A percentile compares a stretch with the other conserved stretches of the same genome.
phyloP scores from a whole-genome alignment of 2,113 vertebrate genomes.

The Amphiprion ocellaris region DNA sequence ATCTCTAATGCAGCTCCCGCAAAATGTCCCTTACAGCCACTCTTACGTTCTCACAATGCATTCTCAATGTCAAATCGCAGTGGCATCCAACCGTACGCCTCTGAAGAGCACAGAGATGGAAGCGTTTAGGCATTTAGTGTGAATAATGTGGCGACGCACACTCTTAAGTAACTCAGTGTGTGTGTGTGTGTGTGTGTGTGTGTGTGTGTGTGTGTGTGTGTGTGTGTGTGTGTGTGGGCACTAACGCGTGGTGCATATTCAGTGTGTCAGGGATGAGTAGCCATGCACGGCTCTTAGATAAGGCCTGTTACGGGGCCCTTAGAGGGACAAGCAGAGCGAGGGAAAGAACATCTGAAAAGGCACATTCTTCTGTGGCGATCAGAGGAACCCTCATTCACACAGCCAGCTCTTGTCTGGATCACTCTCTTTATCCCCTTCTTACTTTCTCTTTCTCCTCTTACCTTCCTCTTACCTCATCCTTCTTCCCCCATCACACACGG shows the following conservation, averaged over 20 bases:
- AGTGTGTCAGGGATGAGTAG: constrained; percentile 70
- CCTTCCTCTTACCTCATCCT: constrained; percentile 1
- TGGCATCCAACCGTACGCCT: constrained; percentile 23
- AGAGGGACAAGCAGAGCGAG: constrained; percentile 70
- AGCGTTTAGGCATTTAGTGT: constrained; percentile 66
- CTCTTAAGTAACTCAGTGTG: constrained; percentile 49
- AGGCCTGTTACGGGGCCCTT: constrained; percentile 64
- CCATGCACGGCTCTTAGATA: constrained; percentile 65
- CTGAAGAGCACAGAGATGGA: constrained; percentile 57
- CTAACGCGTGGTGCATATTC: constrained; percentile 52
- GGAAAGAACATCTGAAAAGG: constrained; percentile 61
- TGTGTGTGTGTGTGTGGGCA: constrained; percentile 30
- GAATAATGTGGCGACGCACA: constrained; percentile 62
- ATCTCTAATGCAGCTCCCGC: constrained; percentile 50
- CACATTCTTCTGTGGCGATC: constrained; percentile 59
- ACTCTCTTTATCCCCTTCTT: constrained; percentile 38
- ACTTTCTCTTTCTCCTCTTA: constrained; percentile 10
- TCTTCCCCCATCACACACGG: neutral
- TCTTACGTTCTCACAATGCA: constrained; percentile 52
- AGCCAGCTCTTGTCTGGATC: constrained; percentile 53
- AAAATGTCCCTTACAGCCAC: constrained; percentile 71
- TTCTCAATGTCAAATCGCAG: constrained; percentile 65
- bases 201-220: constrained; percentile 35
- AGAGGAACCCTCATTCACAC: constrained; percentile 57
- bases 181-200: constrained; percentile 28